phyloP scores from a whole-genome alignment of 1,140 invertebrate species.

The Zaprionus davidi region DNA sequence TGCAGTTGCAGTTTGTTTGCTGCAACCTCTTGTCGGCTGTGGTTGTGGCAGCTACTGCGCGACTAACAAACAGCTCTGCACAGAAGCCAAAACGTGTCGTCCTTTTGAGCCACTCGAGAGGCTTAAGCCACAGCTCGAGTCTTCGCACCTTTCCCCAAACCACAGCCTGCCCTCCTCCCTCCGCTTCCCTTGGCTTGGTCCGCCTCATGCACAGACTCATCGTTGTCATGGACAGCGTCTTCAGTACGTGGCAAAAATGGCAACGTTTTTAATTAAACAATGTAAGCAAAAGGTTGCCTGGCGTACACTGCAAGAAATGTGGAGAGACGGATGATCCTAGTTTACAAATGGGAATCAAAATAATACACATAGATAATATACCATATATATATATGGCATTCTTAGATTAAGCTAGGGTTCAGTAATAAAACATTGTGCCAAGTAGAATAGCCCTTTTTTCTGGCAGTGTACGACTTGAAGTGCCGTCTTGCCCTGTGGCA shows the following conservation, averaged over 20 bases:
- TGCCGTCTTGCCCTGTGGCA: conserved; percentile 32
- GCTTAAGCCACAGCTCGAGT: conserved; percentile 29
- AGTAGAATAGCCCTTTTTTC: background rate
- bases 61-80: conserved; percentile 58
- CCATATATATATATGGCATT: too few species aligned
- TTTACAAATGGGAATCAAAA: background rate
- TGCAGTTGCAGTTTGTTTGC: conserved; percentile 25
- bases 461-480: conserved; percentile 41
- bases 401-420: too few species aligned
- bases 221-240: conserved; percentile 68
- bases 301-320: conserved; percentile 1
- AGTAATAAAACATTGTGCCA: too few species aligned
- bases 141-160: conserved; percentile 6
- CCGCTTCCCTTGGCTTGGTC: background rate
- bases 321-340: background rate
- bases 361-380: too few species aligned
- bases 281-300: conserved; percentile 55
- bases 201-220: conserved; percentile 26
- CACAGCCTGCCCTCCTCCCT: background rate
- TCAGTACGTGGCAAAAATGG: conserved; percentile 68
- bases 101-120: conserved; percentile 76
- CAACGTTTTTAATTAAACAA: conserved; percentile 81
- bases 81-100: conserved; percentile 81
- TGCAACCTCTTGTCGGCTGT: conserved; percentile 43
- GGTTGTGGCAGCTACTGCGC: conserved; percentile 59